A percentile compares a stretch with the other conserved stretches of the same genome.
These are phyloP conservation scores for Benthochromis sp. DNA, from an alignment of 2,113 vertebrate species.

Conservation along the genomic window DNA sequence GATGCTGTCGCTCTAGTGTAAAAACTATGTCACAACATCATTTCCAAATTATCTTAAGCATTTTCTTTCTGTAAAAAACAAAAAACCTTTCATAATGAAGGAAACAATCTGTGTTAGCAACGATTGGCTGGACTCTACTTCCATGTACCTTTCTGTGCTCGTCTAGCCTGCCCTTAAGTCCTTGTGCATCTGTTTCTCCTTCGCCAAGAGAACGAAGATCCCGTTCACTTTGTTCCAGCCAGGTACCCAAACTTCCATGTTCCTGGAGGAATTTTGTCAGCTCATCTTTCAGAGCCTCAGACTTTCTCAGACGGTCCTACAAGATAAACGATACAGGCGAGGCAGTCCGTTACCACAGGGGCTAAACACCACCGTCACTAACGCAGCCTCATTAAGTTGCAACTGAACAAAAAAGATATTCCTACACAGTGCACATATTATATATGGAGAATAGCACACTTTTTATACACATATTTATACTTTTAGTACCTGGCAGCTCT, in stretches of 20 bases:
- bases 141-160: constrained; percentile 70
- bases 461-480: not conserved
- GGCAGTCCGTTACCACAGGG: not conserved
- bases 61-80: not conserved
- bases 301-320: constrained; percentile 74
- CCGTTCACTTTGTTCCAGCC: constrained; percentile 83
- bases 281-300: constrained; percentile 81
- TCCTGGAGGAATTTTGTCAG: constrained; percentile 88
- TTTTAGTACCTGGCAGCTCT: constrained; percentile 69
- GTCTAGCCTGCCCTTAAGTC: constrained; percentile 67
- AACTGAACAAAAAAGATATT: rapidly evolving
- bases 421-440: not conserved
- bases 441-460: not conserved
- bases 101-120: not conserved
- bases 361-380: not conserved
- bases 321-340: not conserved
- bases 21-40: not conserved
- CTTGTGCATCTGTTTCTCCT: constrained; percentile 63
- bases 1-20: not conserved
- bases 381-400: not conserved
- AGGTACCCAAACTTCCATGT: constrained; percentile 76
- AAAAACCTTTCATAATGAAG: rapidly evolving
- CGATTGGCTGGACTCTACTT: not conserved
- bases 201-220: constrained; percentile 74
- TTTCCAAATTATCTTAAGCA: not conserved